phyloP scores from a whole-genome alignment of 2,888 invertebrate species.

The Orthosia gracilis region DNA sequence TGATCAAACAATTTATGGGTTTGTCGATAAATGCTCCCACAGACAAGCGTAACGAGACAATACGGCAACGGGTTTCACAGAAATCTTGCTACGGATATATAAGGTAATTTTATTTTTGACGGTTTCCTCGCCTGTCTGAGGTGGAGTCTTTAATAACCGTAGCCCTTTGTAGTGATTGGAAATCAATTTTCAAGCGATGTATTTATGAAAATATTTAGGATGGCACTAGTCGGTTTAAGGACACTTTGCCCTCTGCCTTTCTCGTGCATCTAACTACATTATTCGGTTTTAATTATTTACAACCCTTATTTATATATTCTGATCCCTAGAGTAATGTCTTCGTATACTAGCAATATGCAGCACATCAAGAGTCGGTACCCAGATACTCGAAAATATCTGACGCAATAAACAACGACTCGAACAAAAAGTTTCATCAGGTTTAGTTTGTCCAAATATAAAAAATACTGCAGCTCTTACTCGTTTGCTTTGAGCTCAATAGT shows the following conservation, averaged over 20 bases:
- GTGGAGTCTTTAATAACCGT: slow-evolving; percentile 52
- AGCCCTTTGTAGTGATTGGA: slow-evolving; percentile 68
- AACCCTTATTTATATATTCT: too few relatives aligned
- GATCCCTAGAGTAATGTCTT: too few relatives aligned
- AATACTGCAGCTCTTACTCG: slow-evolving; percentile 3
- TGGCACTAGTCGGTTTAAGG: too few relatives aligned
- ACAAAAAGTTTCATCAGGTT: slow-evolving; percentile 16
- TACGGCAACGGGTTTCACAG: neutral
- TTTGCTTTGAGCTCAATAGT: slow-evolving; percentile 43
- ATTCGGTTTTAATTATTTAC: too few relatives aligned
- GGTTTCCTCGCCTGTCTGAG: too few relatives aligned
- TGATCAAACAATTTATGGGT: slow-evolving; percentile 76
- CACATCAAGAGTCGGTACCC: too few relatives aligned
- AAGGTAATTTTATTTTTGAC: too few relatives aligned
- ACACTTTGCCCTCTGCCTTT: too few relatives aligned
- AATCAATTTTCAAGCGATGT: slow-evolving; percentile 56
- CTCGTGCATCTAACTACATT: too few relatives aligned
- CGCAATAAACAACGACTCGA: slow-evolving; percentile 11
- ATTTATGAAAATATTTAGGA: slow-evolving; percentile 34
- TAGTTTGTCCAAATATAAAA: slow-evolving; percentile 13
- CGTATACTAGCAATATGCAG: too few relatives aligned
- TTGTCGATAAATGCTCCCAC: slow-evolving; percentile 72
- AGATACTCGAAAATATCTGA: neutral
- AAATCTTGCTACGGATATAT: neutral
- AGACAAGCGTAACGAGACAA: neutral